Percentiles rank a stretch among this genome's conserved stretches.
Conservation (phyloP, 1,140 invertebrate genomes). For the Lethrus apterus region DNA sequence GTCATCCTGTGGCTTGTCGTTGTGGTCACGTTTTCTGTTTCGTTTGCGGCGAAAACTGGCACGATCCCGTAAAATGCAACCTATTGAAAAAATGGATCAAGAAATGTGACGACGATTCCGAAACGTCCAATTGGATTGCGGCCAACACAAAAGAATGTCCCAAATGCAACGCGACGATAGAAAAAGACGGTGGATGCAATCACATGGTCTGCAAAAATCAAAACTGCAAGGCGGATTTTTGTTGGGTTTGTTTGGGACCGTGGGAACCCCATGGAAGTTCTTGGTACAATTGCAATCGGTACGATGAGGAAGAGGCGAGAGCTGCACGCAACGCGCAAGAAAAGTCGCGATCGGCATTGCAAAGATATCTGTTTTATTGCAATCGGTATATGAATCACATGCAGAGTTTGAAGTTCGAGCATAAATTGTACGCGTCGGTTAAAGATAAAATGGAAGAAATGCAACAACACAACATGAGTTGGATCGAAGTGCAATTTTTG, state of each 20-base stretch:
- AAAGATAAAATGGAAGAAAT: constrained; percentile 71
- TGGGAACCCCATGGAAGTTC: constrained; percentile 73
- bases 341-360: constrained; percentile 81
- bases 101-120: constrained; percentile 75
- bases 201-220: constrained; percentile 76
- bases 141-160: constrained; percentile 78
- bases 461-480: constrained; percentile 73
- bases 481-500: constrained; percentile 68
- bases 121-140: constrained; percentile 74
- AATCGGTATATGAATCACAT: constrained; percentile 85
- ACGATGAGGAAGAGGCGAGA: constrained; percentile 95
- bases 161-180: constrained; percentile 68
- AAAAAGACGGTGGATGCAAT: constrained; percentile 72
- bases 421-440: constrained; percentile 55
- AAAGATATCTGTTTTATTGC: constrained; percentile 96
- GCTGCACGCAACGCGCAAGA: constrained; percentile 94
- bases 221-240: constrained; percentile 70
- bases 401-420: constrained; percentile 68
- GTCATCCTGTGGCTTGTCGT: constrained; percentile 56
- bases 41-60: constrained; percentile 66
- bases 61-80: constrained; percentile 66
- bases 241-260: constrained; percentile 71
- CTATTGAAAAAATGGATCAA: constrained; percentile 67
- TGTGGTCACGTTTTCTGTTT: constrained; percentile 65
- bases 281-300: constrained; percentile 60